These are phyloP conservation scores for Parus major DNA, from an alignment of 2,113 vertebrate genomes.

Conservation along the genomic window DNA sequence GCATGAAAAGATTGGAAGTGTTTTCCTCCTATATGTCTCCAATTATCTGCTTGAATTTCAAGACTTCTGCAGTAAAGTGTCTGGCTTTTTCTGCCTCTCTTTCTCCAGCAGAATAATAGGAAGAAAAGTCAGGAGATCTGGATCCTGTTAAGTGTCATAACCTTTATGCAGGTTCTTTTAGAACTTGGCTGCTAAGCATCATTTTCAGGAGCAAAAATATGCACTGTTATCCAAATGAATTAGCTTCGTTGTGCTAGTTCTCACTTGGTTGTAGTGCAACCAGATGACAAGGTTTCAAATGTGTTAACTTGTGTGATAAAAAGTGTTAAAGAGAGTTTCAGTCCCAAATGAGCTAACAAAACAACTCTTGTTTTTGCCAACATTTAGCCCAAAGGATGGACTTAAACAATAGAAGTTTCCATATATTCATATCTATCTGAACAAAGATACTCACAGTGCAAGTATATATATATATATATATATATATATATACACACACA, in stretches of 20 bases:
- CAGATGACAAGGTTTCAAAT: constrained; percentile 39
- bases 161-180: constrained; percentile 6
- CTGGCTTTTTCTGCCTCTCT: not conserved
- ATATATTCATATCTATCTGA: not conserved
- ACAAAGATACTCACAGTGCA: not conserved
- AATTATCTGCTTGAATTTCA: constrained; percentile 20
- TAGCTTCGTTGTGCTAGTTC: constrained; percentile 23
- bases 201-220: constrained; percentile 53
- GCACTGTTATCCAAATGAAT: constrained; percentile 36
- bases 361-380: not conserved
- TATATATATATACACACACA: no score
- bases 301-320: constrained; percentile 33
- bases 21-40: not conserved
- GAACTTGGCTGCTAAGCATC: not conserved
- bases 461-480: not conserved
- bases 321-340: not conserved
- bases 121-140: constrained; percentile 2
- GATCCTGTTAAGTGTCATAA: constrained; percentile 2
- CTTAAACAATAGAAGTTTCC: not conserved
- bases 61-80: not conserved
- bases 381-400: not conserved
- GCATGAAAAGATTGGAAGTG: not conserved
- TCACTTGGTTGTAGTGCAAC: constrained; percentile 25
- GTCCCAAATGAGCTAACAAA: constrained; percentile 4
- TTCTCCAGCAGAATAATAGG: constrained; percentile 26